Percentiles rank a stretch among this genome's conserved stretches.
Conservation (phyloP, 2,113 vertebrate genomes). For the Anhinga rufa region DNA sequence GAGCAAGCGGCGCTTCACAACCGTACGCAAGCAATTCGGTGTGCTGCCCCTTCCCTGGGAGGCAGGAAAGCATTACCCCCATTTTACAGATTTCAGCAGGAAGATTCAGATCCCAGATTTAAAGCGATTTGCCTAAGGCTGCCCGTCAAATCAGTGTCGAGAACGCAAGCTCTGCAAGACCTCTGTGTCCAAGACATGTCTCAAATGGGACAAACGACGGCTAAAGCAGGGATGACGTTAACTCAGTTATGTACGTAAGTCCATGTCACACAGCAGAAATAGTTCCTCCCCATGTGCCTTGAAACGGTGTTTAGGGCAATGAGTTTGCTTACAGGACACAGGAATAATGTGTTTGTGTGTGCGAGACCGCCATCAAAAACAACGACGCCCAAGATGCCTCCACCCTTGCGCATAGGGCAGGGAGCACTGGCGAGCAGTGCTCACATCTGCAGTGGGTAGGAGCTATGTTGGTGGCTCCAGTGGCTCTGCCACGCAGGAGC, state of each 20-base stretch:
- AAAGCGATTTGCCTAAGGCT: not conserved
- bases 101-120: not conserved
- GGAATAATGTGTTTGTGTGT: not conserved
- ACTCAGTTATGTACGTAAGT: not conserved
- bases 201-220: not conserved
- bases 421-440: not conserved
- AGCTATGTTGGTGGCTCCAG: not conserved
- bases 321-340: not conserved
- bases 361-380: not conserved
- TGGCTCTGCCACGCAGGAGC: not conserved
- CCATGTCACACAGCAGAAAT: not conserved
- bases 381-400: not conserved
- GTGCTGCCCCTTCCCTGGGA: not conserved
- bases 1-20: not conserved
- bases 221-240: not conserved
- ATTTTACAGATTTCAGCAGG: not conserved
- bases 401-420: not conserved
- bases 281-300: not conserved
- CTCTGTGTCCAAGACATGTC: rapidly evolving
- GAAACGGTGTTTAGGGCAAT: not conserved
- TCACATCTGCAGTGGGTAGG: not conserved
- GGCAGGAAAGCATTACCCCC: not conserved
- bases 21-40: rapidly evolving
- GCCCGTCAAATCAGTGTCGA: not conserved
- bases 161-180: not conserved